Base-by-base conservation (phyloP, 2,888 invertebrate species). In the Lathronympha strigana region DNA sequence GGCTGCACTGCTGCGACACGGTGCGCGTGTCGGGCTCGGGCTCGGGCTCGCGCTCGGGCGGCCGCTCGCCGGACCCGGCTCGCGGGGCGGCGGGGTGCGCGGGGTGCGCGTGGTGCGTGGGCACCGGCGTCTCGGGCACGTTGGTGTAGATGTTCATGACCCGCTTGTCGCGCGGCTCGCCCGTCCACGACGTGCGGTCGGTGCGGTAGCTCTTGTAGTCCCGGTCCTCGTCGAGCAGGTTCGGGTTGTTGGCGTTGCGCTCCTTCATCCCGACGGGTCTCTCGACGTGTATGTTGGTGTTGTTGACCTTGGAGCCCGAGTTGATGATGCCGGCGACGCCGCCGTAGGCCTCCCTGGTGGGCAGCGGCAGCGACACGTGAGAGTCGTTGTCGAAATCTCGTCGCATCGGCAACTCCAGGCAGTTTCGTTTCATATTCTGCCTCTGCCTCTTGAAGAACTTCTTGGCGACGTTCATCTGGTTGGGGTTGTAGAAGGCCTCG, bases 361-460 rank as follows among this genome's bases (percentile, higher is more conserved):
- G 91, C 51, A 93, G 76, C 0, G 94, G 94, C n/a, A 90, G 68
- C 0, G 92, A 92, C 31, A 89, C 81, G 67, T 91, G 92, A 0
- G 92, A 93, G 71, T 93, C 92, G 43, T 88, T 89, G 51, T 93
- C 93, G 23, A 90, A 93, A 66, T 94, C 94, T 13, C 93, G 86
- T 66, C 94, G 88, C 36, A 94, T 92, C 0, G 95, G 93, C 15
- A 95, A 86, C 58, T 95, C 95, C 21, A 96, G 88, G 76, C 96
- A 96, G 74, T 95, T 95, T 64, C 95, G 94, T 76, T 95, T 95
- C 82, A 94, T 93, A 71, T 96, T 92, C 50, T 96, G 93, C 64
- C 95, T 93, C 79, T 97, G 97, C 73, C 96, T 97, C 74, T 96
- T 96, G 86, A 98, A 98, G 82, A 98, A 98, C 79, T 97, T 97